phyloP scores from a whole-genome alignment of 64 coral and sea anemone genomes.

The Montipora capricornis region DNA sequence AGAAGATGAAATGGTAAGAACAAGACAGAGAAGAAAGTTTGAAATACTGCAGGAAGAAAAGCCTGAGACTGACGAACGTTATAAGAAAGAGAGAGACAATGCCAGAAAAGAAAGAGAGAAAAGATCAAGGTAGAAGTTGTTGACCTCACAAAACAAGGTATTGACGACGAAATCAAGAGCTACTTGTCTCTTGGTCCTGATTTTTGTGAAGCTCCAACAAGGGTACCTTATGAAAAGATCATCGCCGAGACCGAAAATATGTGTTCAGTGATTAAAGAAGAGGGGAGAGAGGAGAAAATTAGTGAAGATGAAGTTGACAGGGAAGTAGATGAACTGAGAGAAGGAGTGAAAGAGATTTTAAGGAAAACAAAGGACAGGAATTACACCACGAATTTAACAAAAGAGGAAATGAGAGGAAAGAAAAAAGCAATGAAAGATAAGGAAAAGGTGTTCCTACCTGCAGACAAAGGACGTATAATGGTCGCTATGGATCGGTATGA shows the following conservation, averaged over 20 bases:
- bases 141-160: conserved; percentile 24
- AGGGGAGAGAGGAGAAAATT: background rate
- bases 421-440: conserved; percentile 18
- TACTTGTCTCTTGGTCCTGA: background rate
- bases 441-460: background rate
- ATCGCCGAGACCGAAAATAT: background rate
- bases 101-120: background rate
- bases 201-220: background rate
- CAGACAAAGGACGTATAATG: background rate
- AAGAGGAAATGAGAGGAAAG: background rate
- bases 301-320: background rate
- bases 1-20: no score
- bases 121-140: conserved; percentile 15
- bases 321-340: background rate
- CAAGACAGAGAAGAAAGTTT: no score
- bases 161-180: background rate
- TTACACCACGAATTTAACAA: background rate
- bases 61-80: no score
- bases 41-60: no score
- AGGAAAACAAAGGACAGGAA: background rate
- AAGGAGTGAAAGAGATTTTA: background rate
- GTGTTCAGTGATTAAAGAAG: background rate
- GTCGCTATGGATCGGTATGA: conserved; percentile 1
- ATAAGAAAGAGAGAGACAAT: background rate
- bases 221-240: background rate